A percentile compares a stretch with the other conserved stretches of the same genome.
Evolutionary conservation across 2,888 invertebrate species (phyloP).

Genomic region (Luperina nickerlii): DNA sequence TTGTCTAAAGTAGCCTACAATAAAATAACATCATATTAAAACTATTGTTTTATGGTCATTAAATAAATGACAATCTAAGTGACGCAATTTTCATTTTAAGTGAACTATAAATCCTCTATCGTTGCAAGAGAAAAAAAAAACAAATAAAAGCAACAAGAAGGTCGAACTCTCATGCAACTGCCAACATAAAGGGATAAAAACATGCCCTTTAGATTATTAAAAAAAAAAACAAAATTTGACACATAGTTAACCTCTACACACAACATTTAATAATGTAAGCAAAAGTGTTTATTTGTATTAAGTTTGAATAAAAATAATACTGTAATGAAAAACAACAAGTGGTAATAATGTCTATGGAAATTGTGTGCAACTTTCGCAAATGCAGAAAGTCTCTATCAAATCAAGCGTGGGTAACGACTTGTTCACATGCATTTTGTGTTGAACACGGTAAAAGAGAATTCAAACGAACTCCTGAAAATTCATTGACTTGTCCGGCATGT

Average conservation of each 20-base stretch:
- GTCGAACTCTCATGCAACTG: slow-evolving; percentile 3
- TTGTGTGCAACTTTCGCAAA: slow-evolving; percentile 89
- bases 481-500: slow-evolving; percentile 88
- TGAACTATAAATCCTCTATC: neutral
- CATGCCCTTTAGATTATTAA: neutral
- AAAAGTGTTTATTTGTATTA: neutral
- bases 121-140: neutral
- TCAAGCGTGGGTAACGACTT: slow-evolving; percentile 89
- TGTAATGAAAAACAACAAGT: slow-evolving; percentile 37
- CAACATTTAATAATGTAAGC: slow-evolving; percentile 17
- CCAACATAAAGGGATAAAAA: neutral
- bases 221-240: slow-evolving; percentile 19
- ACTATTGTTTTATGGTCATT: neutral
- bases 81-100: neutral
- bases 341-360: slow-evolving; percentile 74
- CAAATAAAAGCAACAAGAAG: slow-evolving; percentile 25
- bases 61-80: neutral
- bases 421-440: slow-evolving; percentile 90
- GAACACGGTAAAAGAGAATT: slow-evolving; percentile 89
- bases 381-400: slow-evolving; percentile 86
- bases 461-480: slow-evolving; percentile 84
- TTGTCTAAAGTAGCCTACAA: slow-evolving; percentile 93
- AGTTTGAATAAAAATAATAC: slow-evolving; percentile 3
- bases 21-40: slow-evolving; percentile 2
- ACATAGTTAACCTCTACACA: slow-evolving; percentile 19